phyloP scores from a whole-genome alignment of 2,888 invertebrate genomes.

The Drosophila subsilvestris region DNA sequence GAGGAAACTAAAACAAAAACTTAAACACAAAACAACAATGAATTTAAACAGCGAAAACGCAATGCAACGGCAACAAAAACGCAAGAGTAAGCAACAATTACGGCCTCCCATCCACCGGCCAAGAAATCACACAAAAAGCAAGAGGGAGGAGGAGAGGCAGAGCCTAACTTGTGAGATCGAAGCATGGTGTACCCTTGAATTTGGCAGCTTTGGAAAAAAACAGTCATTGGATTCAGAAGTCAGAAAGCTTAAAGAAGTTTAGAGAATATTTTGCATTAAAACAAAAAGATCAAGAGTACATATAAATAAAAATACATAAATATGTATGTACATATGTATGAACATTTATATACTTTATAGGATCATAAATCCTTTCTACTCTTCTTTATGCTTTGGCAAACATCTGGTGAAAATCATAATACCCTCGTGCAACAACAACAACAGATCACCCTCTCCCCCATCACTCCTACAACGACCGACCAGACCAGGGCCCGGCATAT shows the following conservation, averaged over 20 bases:
- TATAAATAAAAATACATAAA: no score
- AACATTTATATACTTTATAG: neutral
- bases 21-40: slow-evolving; percentile 25
- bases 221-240: no score
- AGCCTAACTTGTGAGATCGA: neutral
- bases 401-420: neutral
- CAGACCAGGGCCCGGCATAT: slow-evolving; percentile 23
- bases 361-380: neutral
- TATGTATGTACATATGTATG: neutral
- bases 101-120: slow-evolving; percentile 8
- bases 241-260: neutral
- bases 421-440: neutral
- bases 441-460: neutral
- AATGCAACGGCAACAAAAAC: neutral
- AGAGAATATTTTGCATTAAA: no score
- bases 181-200: neutral
- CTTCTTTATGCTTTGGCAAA: neutral
- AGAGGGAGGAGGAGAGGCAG: neutral
- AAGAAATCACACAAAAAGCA: slow-evolving; percentile 28
- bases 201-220: no score
- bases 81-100: slow-evolving; percentile 39
- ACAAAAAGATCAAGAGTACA: no score
- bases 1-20: slow-evolving; percentile 7
- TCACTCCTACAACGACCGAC: neutral
- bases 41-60: slow-evolving; percentile 35